A percentile compares a stretch with the other conserved stretches of the same genome.
Conservation (phyloP, 2,888 invertebrate species). For the Xanthorhoe spadicearia region DNA sequence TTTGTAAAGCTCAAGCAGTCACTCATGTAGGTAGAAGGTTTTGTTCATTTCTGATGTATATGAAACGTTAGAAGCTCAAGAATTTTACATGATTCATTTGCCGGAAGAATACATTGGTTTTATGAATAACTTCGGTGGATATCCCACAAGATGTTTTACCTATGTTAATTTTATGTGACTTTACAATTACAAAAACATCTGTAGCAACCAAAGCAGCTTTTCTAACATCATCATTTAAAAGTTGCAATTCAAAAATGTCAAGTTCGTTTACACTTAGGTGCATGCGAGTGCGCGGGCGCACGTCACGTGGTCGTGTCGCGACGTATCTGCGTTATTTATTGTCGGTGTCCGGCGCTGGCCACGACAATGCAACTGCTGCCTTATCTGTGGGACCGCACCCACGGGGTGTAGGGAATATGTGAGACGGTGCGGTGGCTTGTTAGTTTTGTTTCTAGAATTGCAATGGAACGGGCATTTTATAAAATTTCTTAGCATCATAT, state of each 20-base stretch:
- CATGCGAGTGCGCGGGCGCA: slow-evolving; percentile 61
- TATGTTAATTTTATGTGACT: background rate
- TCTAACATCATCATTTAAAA: background rate
- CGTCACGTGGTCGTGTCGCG: slow-evolving; percentile 76
- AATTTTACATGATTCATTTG: slow-evolving; percentile 28
- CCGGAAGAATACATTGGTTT: slow-evolving; percentile 21
- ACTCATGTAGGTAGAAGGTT: slow-evolving; percentile 33
- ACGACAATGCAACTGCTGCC: slow-evolving; percentile 57
- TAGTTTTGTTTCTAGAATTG: slow-evolving; percentile 27
- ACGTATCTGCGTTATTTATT: slow-evolving; percentile 82
- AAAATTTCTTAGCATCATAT: background rate
- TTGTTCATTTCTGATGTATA: slow-evolving; percentile 30
- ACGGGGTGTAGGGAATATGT: slow-evolving; percentile 27
- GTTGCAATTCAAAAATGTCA: slow-evolving; percentile 27
- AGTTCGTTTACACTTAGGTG: slow-evolving; percentile 42
- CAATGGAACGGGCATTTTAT: background rate
- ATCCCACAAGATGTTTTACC: background rate
- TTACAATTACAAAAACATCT: background rate
- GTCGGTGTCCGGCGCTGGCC: slow-evolving; percentile 68
- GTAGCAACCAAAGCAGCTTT: background rate
- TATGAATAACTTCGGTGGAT: slow-evolving; percentile 17
- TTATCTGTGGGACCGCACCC: slow-evolving; percentile 31
- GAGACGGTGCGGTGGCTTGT: slow-evolving; percentile 38
- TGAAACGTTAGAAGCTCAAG: slow-evolving; percentile 32
- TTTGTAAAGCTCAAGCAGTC: slow-evolving; percentile 38